Conservation (phyloP, 2,797 vertebrate genomes). For the Stomatorhinus walkeri region DNA sequence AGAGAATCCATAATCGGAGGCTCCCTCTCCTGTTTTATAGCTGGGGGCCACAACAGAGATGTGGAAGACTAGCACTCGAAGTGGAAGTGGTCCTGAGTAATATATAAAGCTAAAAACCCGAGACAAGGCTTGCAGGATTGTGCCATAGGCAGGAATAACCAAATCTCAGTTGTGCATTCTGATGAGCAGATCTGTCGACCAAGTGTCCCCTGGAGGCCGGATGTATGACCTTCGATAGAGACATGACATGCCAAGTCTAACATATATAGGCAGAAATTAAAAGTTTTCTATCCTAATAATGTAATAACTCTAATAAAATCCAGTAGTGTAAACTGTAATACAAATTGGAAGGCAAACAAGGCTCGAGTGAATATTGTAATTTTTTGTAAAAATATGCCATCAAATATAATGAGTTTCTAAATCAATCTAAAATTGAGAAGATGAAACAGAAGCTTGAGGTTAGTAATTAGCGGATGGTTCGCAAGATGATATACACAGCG, state of each 20-base stretch:
- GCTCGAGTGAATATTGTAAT: neutral
- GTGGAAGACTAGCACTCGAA: neutral
- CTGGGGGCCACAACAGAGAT: neutral
- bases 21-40: neutral
- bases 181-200: neutral
- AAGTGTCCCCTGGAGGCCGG: neutral
- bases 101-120: neutral
- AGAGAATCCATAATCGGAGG: neutral
- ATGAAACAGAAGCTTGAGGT: conserved; percentile 9
- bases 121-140: neutral
- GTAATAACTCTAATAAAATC: neutral
- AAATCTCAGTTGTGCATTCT: neutral
- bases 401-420: conserved; percentile 18
- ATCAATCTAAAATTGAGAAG: conserved; percentile 16
- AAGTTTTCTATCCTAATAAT: neutral
- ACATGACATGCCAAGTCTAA: neutral
- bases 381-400: neutral
- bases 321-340: neutral
- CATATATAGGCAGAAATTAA: neutral
- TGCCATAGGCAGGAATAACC: neutral
- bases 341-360: conserved; percentile 1
- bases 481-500: conserved; percentile 14
- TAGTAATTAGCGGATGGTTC: conserved; percentile 14
- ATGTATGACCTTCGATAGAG: neutral
- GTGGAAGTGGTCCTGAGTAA: neutral